Percentiles rank a stretch among this genome's conserved stretches.
These are phyloP conservation scores for Oenanthe oenanthe DNA, from an alignment of 2,113 vertebrate genomes.

Conservation along the genomic window DNA sequence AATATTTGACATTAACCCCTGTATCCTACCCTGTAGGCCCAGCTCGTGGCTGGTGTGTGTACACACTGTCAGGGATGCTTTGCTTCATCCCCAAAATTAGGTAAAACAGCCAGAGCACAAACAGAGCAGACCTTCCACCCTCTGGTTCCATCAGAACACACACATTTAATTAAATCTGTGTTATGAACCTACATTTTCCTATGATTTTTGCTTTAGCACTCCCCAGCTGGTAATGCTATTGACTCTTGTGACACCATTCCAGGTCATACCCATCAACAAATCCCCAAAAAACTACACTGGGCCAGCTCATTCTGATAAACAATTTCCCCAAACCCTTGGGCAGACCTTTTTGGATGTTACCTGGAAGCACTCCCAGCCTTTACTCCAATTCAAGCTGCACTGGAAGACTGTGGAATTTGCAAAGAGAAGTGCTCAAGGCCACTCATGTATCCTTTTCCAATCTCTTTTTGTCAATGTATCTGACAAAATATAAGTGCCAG, in stretches of 20 bases:
- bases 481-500: neutral
- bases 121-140: neutral
- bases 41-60: neutral
- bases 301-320: neutral
- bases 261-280: neutral
- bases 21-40: neutral
- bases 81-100: neutral
- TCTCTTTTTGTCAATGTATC: neutral
- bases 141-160: neutral
- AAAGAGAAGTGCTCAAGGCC: neutral
- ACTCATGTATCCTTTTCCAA: neutral
- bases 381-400: neutral
- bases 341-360: neutral
- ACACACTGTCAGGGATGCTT: neutral
- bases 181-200: neutral
- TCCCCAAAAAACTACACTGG: rapidly evolving
- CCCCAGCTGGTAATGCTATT: neutral
- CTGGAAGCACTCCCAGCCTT: neutral
- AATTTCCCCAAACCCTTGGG: neutral
- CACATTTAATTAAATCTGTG: neutral
- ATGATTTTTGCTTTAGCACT: neutral
- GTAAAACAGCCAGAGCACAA: neutral
- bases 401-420: neutral
- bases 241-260: neutral
- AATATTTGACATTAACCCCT: neutral